A percentile compares a stretch with the other conserved stretches of the same genome.
phyloP scores from a whole-genome alignment of 1,140 invertebrate species.

The Fopius arisanus region DNA sequence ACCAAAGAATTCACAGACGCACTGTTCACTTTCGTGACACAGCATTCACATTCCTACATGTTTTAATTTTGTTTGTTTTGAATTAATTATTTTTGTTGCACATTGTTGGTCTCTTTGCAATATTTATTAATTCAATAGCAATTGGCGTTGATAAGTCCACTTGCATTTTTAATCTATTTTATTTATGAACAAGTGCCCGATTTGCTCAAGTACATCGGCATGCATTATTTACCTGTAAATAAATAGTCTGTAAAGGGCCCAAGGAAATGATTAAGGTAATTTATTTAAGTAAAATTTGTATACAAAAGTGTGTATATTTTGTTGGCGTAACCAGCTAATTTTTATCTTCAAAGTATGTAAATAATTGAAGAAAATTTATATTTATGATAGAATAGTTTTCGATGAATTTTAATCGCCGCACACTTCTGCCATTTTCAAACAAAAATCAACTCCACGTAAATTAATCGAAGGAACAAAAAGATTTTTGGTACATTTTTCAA shows the following conservation, averaged over 20 bases:
- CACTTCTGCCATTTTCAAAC: not conserved
- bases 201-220: constrained; percentile 37
- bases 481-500: not conserved
- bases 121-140: not conserved
- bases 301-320: constrained; percentile 9
- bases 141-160: constrained; percentile 23
- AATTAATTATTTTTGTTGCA: not conserved
- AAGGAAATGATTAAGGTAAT: not conserved
- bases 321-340: not conserved
- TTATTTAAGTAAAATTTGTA: constrained; percentile 3
- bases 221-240: constrained; percentile 24
- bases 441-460: not conserved
- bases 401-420: not conserved
- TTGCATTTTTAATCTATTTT: constrained; percentile 21
- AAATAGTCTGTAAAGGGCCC: not conserved
- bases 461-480: not conserved
- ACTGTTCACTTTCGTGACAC: not conserved
- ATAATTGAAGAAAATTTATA: not conserved
- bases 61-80: not conserved
- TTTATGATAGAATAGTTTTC: not conserved
- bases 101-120: constrained; percentile 6
- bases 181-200: constrained; percentile 44
- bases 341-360: not conserved
- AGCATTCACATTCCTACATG: not conserved
- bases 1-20: constrained; percentile 46